phyloP scores from a whole-genome alignment of 2,888 invertebrate genomes.

The Phaonia tiefii region DNA sequence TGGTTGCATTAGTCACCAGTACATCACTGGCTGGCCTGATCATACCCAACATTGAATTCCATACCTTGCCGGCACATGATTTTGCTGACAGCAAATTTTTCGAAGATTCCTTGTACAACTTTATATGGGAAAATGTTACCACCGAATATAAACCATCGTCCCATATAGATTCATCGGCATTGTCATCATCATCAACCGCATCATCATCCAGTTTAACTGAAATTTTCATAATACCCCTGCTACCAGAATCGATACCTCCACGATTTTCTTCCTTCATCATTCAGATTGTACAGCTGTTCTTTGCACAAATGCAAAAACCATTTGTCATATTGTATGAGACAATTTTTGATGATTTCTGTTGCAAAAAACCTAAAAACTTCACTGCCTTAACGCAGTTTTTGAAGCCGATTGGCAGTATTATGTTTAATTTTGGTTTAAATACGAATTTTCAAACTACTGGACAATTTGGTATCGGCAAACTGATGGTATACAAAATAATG shows the following conservation, averaged over 20 bases:
- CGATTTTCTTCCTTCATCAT: not conserved
- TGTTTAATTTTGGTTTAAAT: conserved; percentile 41
- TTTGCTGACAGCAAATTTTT: not conserved
- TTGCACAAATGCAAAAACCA: not conserved
- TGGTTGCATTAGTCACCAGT: not conserved
- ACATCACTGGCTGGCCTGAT: not conserved
- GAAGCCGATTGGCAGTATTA: conserved; percentile 40
- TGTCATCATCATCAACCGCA: not conserved
- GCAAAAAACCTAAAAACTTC: conserved; percentile 4
- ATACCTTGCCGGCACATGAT: not conserved
- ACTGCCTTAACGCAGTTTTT: not conserved
- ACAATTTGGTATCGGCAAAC: conserved; percentile 41
- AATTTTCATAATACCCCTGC: not conserved
- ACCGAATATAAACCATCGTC: not conserved
- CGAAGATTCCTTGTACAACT: not conserved
- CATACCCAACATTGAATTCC: not conserved
- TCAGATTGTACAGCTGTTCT: not conserved
- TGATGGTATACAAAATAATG: not conserved
- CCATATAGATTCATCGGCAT: too few species aligned
- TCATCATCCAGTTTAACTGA: not conserved
- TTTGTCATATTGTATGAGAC: not conserved
- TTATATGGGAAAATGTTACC: not conserved
- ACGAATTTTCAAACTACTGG: conserved; percentile 50
- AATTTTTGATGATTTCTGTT: not conserved
- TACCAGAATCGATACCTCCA: not conserved